Base-by-base conservation (phyloP, 2,888 invertebrate genomes). In the Ectropis crepuscularia region DNA sequence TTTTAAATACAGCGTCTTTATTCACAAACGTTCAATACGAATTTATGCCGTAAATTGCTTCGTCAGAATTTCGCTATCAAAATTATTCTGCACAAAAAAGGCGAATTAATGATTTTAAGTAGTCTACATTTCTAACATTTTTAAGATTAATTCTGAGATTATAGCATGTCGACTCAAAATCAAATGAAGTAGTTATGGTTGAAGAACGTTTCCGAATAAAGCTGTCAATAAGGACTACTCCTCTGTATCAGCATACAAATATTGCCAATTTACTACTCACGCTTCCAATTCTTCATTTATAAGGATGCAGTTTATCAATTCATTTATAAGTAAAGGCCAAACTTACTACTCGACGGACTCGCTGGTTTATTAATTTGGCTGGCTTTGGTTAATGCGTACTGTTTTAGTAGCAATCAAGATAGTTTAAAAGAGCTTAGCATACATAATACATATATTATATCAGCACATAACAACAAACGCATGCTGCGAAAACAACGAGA, bases 391-490 rank as follows among this genome's bases (percentile, higher is more conserved):
- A 55, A 53, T 55, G 48, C 62, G 61, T 64, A 47, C 59, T 50
- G 53, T 51, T 58, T 62, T 61, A 38, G 49, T 63, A 71, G 67
- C 67, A 66, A 66, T 50, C 62, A 41, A 49, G 58, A 55, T 41
- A 63, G 47, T 53, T 49, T 45, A 53, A 42, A 51, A 57, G 43
- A 72, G 65, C 65, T 67, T 60, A 70, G 70, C 69, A 68, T 68
- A 69, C 41, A 67, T 68, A 66, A 68, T 68, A 69, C 38, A 67
- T 68, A 66, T 45, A 58, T 63, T 67, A 67, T 69, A 75, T 72
- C 71, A 74, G 71, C 73, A 73, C 69, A 71, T 61, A 41, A 77
- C 74, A 72, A 74, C 73, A 77, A 73, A 71, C 69, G 64, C 77
- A 78, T 78, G 77, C 77, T 74, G 74, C 67, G 67, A 60, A 65